These are phyloP conservation scores for Herpailurus yagouaroundi DNA, from an alignment of 2,113 vertebrate genomes.

Conservation along the genomic window DNA sequence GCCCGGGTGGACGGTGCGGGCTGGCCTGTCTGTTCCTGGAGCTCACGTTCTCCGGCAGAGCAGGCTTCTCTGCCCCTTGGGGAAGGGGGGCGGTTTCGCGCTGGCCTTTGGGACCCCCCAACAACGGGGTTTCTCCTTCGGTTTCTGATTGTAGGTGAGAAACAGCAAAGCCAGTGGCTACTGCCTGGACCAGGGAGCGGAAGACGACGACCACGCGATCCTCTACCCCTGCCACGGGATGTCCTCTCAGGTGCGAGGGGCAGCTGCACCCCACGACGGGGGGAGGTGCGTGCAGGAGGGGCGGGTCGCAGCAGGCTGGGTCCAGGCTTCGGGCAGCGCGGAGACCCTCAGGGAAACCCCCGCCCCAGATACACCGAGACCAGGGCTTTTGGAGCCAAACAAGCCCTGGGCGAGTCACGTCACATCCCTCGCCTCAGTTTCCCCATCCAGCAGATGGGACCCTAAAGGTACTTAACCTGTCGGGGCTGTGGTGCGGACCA, in stretches of 20 bases:
- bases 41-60: background rate
- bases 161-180: slow-evolving; percentile 98
- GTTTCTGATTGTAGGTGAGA: slow-evolving; percentile 88
- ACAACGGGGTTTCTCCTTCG: background rate
- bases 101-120: accelerated
- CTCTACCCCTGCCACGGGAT: slow-evolving; percentile 98
- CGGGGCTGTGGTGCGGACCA: background rate
- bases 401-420: no score
- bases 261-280: background rate
- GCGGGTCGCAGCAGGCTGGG: accelerated
- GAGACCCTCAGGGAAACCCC: background rate
- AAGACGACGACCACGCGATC: slow-evolving; percentile 97
- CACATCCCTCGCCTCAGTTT: background rate
- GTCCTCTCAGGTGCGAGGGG: slow-evolving; percentile 94
- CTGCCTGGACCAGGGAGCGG: slow-evolving; percentile 97
- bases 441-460: accelerated
- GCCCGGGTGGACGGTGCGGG: background rate
- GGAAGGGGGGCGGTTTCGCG: accelerated
- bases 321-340: background rate
- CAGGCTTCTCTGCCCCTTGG: background rate
- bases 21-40: background rate
- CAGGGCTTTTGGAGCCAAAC: background rate
- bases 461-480: accelerated
- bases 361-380: accelerated
- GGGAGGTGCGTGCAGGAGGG: no score